These are phyloP conservation scores for Takifugu rubripes DNA, from an alignment of 2,797 vertebrate species.

Conservation along the genomic window DNA sequence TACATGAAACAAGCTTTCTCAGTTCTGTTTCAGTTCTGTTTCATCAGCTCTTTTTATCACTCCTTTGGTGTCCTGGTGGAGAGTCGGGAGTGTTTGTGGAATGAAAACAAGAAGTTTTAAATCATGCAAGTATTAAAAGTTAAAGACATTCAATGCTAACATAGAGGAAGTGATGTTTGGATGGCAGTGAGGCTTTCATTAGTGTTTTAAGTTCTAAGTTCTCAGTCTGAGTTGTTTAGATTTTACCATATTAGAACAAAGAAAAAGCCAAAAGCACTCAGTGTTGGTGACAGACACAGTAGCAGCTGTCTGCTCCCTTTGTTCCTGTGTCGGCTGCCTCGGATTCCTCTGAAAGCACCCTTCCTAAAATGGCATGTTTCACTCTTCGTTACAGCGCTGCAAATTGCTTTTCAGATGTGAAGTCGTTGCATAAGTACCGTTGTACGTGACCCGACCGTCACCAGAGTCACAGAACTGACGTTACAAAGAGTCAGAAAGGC, in stretches of 20 bases:
- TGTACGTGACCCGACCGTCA: slow-evolving; percentile 21
- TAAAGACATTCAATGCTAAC: not conserved
- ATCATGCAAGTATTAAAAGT: not conserved
- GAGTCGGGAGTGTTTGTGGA: no score
- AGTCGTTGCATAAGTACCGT: slow-evolving; percentile 47
- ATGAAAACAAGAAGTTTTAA: not conserved
- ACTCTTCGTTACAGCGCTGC: slow-evolving; percentile 34
- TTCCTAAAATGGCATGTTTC: slow-evolving; percentile 33
- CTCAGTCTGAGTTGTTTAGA: slow-evolving; percentile 1
- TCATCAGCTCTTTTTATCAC: no score
- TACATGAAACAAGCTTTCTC: no score
- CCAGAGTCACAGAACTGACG: slow-evolving; percentile 7
- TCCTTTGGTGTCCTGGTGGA: no score
- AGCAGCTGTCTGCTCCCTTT: slow-evolving; percentile 31
- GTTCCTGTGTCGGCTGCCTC: slow-evolving; percentile 40
- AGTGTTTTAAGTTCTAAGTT: no score
- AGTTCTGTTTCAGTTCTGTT: no score
- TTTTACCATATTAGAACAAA: slow-evolving; percentile 5
- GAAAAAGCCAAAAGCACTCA: slow-evolving; percentile 11
- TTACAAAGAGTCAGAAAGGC: slow-evolving; percentile 7
- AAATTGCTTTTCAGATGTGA: slow-evolving; percentile 38
- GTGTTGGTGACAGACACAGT: slow-evolving; percentile 26
- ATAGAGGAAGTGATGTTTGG: not conserved
- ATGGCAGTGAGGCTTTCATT: no score
- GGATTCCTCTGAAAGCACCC: slow-evolving; percentile 20